Evolutionary conservation across 2,113 vertebrate genomes (phyloP).

Genomic region (Pimephales promelas): DNA sequence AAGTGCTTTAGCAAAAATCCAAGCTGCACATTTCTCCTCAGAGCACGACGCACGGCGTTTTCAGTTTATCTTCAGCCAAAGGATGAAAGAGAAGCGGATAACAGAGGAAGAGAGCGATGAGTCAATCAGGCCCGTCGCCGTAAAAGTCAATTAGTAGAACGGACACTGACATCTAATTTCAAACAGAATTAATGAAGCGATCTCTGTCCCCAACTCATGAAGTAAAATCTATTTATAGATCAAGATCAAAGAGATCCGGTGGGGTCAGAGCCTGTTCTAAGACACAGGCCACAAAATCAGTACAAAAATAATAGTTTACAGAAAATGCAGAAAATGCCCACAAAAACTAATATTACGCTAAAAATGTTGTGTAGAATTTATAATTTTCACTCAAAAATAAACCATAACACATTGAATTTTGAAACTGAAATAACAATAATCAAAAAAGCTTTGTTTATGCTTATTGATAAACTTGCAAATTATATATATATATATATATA

Average conservation of each 20-base stretch:
- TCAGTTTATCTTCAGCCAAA: not conserved
- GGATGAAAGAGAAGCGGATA: not conserved
- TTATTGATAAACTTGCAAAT: too few species aligned
- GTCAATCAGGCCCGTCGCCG: not conserved
- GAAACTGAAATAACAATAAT: too few species aligned
- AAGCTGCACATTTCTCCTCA: not conserved
- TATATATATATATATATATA: too few species aligned
- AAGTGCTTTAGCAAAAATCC: not conserved
- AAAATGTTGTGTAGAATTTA: too few species aligned
- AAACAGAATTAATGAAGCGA: constrained; percentile 34
- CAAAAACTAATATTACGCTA: too few species aligned
- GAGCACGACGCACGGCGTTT: not conserved
- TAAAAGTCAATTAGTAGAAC: constrained; percentile 19
- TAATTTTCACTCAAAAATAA: too few species aligned
- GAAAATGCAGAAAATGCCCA: too few species aligned
- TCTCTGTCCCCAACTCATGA: constrained; percentile 20
- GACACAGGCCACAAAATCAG: not conserved
- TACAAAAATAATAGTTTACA: too few species aligned
- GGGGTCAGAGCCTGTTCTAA: not conserved
- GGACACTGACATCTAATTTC: constrained; percentile 27
- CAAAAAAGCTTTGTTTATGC: too few species aligned
- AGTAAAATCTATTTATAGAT: constrained; percentile 17
- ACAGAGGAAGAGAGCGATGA: not conserved
- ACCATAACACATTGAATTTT: too few species aligned
- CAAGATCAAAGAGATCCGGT: not conserved